Evolutionary conservation across 1,140 invertebrate species (phyloP).

Genomic region (Tenebrio molitor): DNA sequence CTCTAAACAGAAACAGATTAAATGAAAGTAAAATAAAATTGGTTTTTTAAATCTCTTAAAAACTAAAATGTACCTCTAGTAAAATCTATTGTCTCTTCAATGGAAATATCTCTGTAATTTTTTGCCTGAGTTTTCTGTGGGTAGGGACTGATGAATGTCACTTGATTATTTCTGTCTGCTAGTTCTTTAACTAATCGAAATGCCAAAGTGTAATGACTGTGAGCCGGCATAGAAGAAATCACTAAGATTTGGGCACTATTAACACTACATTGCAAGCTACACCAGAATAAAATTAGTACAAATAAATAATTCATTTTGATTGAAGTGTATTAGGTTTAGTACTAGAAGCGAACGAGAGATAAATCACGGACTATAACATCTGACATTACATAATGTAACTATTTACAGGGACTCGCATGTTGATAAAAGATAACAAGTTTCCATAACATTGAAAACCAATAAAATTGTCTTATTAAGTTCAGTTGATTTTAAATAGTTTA

Average conservation of each 20-base stretch:
- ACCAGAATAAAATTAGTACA: background rate
- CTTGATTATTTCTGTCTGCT: slow-evolving; percentile 70
- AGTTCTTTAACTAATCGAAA: slow-evolving; percentile 70
- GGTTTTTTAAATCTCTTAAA: no score
- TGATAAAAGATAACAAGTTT: no score
- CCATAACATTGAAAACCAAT: no score
- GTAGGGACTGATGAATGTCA: slow-evolving; percentile 71
- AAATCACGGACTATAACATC: no score
- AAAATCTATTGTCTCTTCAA: slow-evolving; percentile 27
- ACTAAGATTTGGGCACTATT: slow-evolving; percentile 59
- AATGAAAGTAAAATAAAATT: no score
- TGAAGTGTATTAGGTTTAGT: background rate
- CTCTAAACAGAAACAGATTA: no score
- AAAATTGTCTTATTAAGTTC: no score
- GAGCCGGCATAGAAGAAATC: slow-evolving; percentile 67
- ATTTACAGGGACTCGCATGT: no score
- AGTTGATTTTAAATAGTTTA: no score
- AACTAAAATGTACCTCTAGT: slow-evolving; percentile 3
- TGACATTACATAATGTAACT: no score
- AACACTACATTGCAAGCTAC: slow-evolving; percentile 52
- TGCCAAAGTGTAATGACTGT: slow-evolving; percentile 73
- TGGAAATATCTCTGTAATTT: slow-evolving; percentile 50
- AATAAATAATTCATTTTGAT: background rate
- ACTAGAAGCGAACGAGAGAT: no score
- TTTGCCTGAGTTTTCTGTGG: slow-evolving; percentile 59